phyloP scores from a whole-genome alignment of 2,797 vertebrate species.

The Betta splendens region DNA sequence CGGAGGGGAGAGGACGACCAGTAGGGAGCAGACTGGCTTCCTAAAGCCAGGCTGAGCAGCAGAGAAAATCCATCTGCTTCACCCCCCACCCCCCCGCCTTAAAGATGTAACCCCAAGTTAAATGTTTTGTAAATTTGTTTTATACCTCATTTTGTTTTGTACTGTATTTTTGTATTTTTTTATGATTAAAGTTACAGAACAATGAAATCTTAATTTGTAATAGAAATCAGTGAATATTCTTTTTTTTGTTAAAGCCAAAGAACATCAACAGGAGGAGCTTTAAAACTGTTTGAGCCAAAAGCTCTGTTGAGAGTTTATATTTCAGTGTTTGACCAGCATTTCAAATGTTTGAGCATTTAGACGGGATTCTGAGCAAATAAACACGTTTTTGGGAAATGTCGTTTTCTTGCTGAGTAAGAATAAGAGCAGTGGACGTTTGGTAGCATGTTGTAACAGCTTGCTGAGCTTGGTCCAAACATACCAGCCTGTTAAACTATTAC shows the following conservation, averaged over 20 bases:
- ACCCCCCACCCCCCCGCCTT: constrained; percentile 38
- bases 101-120: constrained; percentile 70
- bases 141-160: constrained; percentile 83
- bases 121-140: constrained; percentile 85
- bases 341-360: background rate
- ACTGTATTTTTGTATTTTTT: constrained; percentile 81
- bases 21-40: constrained; percentile 33
- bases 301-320: constrained; percentile 27
- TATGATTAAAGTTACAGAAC: constrained; percentile 61
- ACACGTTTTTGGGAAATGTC: background rate
- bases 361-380: background rate
- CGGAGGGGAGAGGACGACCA: constrained; percentile 46
- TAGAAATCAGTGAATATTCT: constrained; percentile 25
- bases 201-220: constrained; percentile 34
- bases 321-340: background rate
- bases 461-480: background rate
- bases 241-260: constrained; percentile 33
- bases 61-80: constrained; percentile 49
- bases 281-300: constrained; percentile 22
- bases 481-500: too few species aligned
- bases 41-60: constrained; percentile 28
- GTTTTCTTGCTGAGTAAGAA: background rate
- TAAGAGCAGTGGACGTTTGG: too few species aligned
- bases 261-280: constrained; percentile 24
- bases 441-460: background rate